Base-by-base conservation (phyloP, 2,888 invertebrate genomes). In the Apamea crenata region DNA sequence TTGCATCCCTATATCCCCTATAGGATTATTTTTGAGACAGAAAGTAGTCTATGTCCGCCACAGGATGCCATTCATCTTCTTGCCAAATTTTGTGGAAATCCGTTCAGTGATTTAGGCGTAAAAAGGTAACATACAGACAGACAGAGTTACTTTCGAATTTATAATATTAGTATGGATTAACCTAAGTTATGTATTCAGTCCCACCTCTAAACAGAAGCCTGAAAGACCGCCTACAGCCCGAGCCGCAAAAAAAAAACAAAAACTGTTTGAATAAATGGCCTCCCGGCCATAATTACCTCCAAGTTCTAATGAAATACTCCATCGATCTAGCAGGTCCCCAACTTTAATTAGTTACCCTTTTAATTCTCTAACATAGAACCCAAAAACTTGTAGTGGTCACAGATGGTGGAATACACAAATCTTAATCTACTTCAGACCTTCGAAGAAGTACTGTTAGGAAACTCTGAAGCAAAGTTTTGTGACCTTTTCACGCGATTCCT, bases 361-460 rank as follows among this genome's bases (percentile, higher is more conserved):
- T 71, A 76, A 50, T 84, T 72, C 70, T 74, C 78, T 74, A 80
- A 75, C 53, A 59, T 70, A 29, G 73, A 77, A 83, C 85, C 83
- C 80, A 80, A 90, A 90, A 81, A 84, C 78, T 87, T 80, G 82
- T 82, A 81, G 79, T 82, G 85, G 90, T 82, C 85, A 78, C 89
- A 89, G 90, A 86, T 86, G 86, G 78, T 78, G 71, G 70, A 82
- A 81, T 80, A 77, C 79, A 69, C 79, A 88, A 89, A 74, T 75
- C 85, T 67, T 84, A 87, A 84, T 87, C 75, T 81, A 87, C 77
- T 88, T 75, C 74, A 78, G 77, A 86, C 84, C 81, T 86, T 78
- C 76, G 56, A 78, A 83, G 81, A 79, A 82, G 59, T 77, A 72
- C 73, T 79, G 87, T 85, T 86, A 36, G 53, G 61, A 74, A 86